Evolutionary conservation across 2,888 invertebrate genomes (phyloP), one percentile per base, ranked within the genome.

Genomic region (Troilus luridus): DNA sequence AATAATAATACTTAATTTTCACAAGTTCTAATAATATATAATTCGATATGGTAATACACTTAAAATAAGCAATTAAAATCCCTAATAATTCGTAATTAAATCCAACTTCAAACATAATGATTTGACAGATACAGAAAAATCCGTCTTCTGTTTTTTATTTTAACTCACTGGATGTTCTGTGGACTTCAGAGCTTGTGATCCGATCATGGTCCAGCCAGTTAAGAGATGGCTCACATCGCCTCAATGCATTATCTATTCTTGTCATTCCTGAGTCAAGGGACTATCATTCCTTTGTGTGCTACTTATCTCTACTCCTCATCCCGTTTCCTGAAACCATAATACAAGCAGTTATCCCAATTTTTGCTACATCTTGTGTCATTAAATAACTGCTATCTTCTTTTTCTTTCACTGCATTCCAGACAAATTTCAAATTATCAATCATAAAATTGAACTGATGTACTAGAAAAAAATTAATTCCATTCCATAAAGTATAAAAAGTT

Each of bases 231-330:
- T 67, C 67, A 7, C 41, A 77, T 77, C 27, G 17, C 41, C 72
- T 17, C 24, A 3, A 24, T 41, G 72, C 17, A 77, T 77, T 77
- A 77, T 77, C 72, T 77, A 77, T 41, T 67, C 67, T 7, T 24
- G 67, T 67, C 67, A 24, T 24, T 41, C 24, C 72, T 77, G 41
- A 77, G 72, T 77, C 72, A 77, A 17, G 41, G 24, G 24, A 27
- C 72, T 27, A 27, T 77, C 21, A 7, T 17, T 17, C 41, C 72
- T 77, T 77, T 77, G 27, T 77, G 41, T 77, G 17, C 41, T 41
- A 41, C 41, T 77, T 77, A 77, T 77, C 72, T 77, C 72, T 17
- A 77, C 14, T 77, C 27, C 41, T 77, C 72, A 77, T 77, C 41
- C 27, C 41, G 41, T 41, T 41, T 41, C 72, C 72, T 77, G 12